A percentile compares a stretch with the other conserved stretches of the same genome.
phyloP scores from a whole-genome alignment of 2,797 vertebrate genomes.

The Enteromius paludinosus region DNA sequence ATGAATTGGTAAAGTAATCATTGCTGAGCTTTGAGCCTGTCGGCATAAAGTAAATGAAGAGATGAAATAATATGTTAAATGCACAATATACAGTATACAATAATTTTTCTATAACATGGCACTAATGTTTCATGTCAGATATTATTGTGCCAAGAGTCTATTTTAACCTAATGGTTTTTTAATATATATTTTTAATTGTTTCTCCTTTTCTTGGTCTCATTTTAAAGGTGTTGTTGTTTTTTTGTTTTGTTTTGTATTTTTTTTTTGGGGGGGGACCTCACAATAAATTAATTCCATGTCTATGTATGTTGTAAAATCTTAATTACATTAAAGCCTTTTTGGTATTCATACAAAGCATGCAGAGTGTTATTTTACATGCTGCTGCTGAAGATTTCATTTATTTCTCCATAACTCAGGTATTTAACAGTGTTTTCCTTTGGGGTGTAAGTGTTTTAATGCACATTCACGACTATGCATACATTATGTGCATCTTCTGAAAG shows the following conservation, averaged over 20 bases:
- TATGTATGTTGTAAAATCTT: not conserved
- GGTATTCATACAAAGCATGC: not conserved
- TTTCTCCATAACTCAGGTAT: too few relatives aligned
- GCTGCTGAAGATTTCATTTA: too few relatives aligned
- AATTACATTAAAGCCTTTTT: not conserved
- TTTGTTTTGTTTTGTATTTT: too few relatives aligned
- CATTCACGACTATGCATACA: not conserved
- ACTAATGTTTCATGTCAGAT: not conserved
- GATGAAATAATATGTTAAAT: conserved; percentile 3
- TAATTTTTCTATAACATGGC: not conserved
- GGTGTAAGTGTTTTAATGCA: not conserved
- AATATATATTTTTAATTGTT: not conserved
- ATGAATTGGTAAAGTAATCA: not conserved
- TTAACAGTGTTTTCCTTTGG: not conserved
- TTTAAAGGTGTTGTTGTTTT: not conserved
- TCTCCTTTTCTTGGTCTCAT: too few relatives aligned
- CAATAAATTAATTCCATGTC: not conserved
- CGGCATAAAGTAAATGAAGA: not conserved
- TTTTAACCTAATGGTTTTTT: not conserved
- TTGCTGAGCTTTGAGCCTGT: not conserved
- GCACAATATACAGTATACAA: not conserved
- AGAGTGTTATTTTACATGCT: not conserved
- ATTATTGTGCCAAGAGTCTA: not conserved
- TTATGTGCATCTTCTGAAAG: not conserved
- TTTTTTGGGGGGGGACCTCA: not conserved